Percentiles rank a stretch among this genome's conserved stretches.
phyloP scores from a whole-genome alignment of 2,113 vertebrate species.

The Heterotis niloticus region DNA sequence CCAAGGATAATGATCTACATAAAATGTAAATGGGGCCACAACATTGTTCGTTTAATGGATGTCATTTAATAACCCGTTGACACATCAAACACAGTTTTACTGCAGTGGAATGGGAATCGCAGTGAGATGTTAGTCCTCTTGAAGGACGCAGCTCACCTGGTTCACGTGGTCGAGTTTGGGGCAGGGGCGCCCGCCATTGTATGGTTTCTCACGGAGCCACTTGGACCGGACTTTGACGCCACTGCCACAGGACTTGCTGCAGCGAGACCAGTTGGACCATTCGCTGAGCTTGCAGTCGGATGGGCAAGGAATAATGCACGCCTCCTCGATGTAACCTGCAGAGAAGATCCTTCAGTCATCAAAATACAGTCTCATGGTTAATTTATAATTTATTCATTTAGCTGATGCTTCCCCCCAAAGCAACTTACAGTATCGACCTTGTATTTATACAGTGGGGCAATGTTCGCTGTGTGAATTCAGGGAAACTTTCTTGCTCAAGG shows the following conservation, averaged over 20 bases:
- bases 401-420: too few species aligned
- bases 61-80: not conserved
- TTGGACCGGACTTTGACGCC: constrained; percentile 96
- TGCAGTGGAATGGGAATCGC: not conserved
- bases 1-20: not conserved
- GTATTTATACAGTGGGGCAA: too few species aligned
- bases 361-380: not conserved
- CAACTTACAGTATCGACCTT: too few species aligned
- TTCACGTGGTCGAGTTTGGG: constrained; percentile 95
- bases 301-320: constrained; percentile 93
- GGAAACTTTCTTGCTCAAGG: too few species aligned
- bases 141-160: constrained; percentile 69
- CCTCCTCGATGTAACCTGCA: constrained; percentile 93
- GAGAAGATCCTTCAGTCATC: not conserved
- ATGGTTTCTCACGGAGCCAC: constrained; percentile 96
- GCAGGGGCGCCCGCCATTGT: constrained; percentile 91
- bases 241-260: constrained; percentile 94
- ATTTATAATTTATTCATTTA: not conserved
- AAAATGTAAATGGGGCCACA: not conserved
- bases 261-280: constrained; percentile 98
- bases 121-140: not conserved
- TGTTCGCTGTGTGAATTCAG: too few species aligned
- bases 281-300: constrained; percentile 98
- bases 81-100: too few species aligned
- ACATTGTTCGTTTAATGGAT: not conserved